These are phyloP conservation scores for Stegastes partitus DNA, from an alignment of 2,113 vertebrate species.

Conservation along the genomic window DNA sequence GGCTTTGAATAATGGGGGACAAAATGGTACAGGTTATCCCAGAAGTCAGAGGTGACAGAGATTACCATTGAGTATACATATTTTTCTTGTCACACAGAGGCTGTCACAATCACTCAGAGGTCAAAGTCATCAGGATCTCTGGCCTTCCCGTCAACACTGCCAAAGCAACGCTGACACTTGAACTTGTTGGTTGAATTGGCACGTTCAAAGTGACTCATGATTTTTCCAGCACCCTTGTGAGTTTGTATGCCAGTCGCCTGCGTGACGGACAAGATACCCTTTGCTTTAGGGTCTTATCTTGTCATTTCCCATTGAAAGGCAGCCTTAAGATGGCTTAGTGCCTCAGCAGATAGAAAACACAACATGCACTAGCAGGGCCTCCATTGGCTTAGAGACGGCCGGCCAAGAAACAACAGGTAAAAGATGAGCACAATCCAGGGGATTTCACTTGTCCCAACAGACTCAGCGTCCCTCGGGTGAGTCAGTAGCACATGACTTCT, in stretches of 20 bases:
- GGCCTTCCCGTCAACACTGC: neutral
- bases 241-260: conserved; percentile 14
- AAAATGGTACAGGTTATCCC: neutral
- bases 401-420: conserved; percentile 75
- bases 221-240: neutral
- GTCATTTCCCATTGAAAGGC: conserved; percentile 79
- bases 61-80: neutral
- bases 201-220: conserved; percentile 10
- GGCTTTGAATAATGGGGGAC: neutral
- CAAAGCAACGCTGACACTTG: conserved; percentile 9
- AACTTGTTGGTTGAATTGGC: conserved; percentile 6
- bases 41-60: neutral
- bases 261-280: conserved; percentile 50
- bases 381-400: conserved; percentile 62
- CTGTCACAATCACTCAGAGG: neutral
- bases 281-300: conserved; percentile 75
- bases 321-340: conserved; percentile 66
- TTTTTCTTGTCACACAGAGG: neutral
- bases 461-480: conserved; percentile 46
- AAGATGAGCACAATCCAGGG: conserved; percentile 65
- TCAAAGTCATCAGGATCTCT: conserved; percentile 6
- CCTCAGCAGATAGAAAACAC: conserved; percentile 63
- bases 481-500: conserved; percentile 54
- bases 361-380: conserved; percentile 59
- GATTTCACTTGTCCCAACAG: conserved; percentile 78